Conservation (phyloP, 2,113 vertebrate genomes). For the Carollia perspicillata region DNA sequence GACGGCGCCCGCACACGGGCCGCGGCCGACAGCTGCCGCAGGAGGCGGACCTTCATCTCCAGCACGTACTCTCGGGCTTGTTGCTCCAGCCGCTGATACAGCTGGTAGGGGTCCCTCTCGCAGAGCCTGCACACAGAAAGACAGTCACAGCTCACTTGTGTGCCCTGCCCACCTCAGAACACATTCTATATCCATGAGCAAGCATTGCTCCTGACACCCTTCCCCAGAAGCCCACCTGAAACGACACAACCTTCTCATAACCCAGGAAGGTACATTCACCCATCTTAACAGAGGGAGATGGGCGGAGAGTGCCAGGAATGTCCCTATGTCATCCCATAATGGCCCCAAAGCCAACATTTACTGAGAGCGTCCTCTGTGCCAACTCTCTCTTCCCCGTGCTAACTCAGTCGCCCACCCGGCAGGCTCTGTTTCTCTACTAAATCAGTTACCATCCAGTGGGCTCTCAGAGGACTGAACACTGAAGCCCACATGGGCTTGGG, state of each 20-base stretch:
- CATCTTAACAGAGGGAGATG: background rate
- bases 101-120: constrained; percentile 96
- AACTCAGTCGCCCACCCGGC: background rate
- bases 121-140: constrained; percentile 86
- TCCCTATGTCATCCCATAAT: rapidly evolving
- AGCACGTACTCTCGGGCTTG: constrained; percentile 96
- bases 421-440: background rate
- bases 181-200: rapidly evolving
- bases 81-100: constrained; percentile 96
- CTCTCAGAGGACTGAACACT: background rate
- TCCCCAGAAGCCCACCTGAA: background rate
- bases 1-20: constrained; percentile 84
- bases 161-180: rapidly evolving
- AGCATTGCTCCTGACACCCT: background rate
- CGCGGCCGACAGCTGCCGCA: constrained; percentile 91
- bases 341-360: background rate
- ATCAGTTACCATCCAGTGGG: background rate
- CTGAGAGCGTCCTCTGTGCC: background rate
- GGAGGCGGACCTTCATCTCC: constrained; percentile 95
- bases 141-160: background rate
- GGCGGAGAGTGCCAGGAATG: background rate
- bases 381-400: background rate
- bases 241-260: background rate
- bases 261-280: background rate
- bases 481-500: background rate